Evolutionary conservation across 2,113 vertebrate species (phyloP).

Genomic region (Regulus satrapa): DNA sequence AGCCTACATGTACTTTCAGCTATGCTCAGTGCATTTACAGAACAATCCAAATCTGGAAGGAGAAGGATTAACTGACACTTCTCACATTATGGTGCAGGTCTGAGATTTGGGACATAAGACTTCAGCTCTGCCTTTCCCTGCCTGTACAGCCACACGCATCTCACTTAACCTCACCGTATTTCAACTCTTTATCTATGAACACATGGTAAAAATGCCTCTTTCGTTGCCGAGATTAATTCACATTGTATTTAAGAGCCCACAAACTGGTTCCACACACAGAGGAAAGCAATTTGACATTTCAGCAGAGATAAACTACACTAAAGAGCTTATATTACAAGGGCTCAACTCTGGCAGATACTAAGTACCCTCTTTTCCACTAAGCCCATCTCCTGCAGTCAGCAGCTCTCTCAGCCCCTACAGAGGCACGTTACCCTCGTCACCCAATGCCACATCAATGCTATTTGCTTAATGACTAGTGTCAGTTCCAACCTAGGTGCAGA

Average conservation of each 20-base stretch:
- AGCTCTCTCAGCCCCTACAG: neutral
- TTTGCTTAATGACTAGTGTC: neutral
- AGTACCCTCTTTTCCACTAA: neutral
- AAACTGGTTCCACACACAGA: neutral
- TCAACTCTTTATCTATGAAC: neutral
- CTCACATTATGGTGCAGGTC: neutral
- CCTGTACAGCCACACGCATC: neutral
- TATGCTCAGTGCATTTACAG: neutral
- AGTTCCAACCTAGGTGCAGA: neutral
- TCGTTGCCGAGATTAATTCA: neutral
- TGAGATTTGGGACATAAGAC: neutral
- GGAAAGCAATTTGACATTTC: conserved; percentile 7
- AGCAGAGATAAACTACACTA: conserved; percentile 5
- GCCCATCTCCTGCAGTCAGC: neutral
- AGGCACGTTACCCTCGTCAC: neutral
- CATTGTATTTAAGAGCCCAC: neutral
- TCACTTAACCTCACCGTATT: neutral
- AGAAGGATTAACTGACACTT: neutral
- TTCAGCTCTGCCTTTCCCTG: neutral
- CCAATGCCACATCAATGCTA: neutral
- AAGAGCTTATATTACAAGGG: conserved; percentile 9
- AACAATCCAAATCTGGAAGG: neutral
- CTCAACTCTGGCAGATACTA: neutral
- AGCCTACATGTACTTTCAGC: neutral
- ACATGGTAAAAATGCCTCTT: neutral